Evolutionary conservation across 2,888 invertebrate genomes (phyloP).

Genomic region (Andricus quercusramuli): DNA sequence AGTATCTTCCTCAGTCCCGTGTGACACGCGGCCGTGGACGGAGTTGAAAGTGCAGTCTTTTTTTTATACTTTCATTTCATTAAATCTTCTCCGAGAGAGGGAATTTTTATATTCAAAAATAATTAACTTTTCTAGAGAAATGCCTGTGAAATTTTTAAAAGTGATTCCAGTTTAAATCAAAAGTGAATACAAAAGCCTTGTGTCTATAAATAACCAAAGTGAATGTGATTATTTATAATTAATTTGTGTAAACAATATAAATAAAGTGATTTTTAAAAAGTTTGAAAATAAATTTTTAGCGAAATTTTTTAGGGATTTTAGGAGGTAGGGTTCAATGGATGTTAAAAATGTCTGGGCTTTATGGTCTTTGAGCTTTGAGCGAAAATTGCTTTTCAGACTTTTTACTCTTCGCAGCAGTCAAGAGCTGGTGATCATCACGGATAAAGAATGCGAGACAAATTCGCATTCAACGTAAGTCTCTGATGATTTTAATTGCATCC

Average conservation of each 20-base stretch:
- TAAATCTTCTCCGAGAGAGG: neutral
- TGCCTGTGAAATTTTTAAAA: neutral
- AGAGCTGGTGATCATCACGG: slow-evolving; percentile 2
- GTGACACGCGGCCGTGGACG: slow-evolving; percentile 66
- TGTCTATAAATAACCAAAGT: neutral
- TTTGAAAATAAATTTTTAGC: neutral
- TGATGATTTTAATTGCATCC: slow-evolving; percentile 16
- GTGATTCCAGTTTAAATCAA: neutral
- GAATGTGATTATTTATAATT: neutral
- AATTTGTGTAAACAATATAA: neutral
- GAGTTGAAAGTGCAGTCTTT: slow-evolving; percentile 9
- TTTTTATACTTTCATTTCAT: neutral
- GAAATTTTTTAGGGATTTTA: neutral
- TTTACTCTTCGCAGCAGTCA: neutral
- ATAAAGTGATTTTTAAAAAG: neutral
- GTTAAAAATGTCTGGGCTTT: neutral
- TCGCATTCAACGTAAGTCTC: slow-evolving; percentile 66
- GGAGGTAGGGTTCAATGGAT: neutral
- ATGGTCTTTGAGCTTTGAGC: neutral
- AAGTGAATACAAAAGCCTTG: neutral
- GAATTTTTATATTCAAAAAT: too few relatives aligned
- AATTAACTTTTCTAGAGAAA: too few relatives aligned
- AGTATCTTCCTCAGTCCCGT: slow-evolving; percentile 67
- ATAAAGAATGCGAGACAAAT: slow-evolving; percentile 67
- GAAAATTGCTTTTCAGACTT: slow-evolving; percentile 17